Base-by-base conservation (phyloP, 1,140 invertebrate genomes). In the Lutraria rhynchaena region DNA sequence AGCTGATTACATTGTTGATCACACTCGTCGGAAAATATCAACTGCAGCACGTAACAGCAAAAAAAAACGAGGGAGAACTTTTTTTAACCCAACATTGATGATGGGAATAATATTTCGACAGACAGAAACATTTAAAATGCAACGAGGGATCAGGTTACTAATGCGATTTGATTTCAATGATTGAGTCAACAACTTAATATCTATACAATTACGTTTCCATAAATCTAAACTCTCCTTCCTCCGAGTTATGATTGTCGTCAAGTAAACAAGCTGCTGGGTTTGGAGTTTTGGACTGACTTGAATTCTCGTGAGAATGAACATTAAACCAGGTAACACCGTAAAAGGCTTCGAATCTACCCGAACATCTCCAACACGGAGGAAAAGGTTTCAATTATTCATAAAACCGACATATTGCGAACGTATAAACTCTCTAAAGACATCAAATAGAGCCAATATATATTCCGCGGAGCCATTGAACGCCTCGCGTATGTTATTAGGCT, bases 371-470 rank as follows among this genome's bases (percentile, higher is more conserved):
- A 53, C 35, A 37, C 51, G 41, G 33, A 57, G 29, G 53, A 58
- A 46, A 70, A 58, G 9, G 15, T 51, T 70, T 80, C 76, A 80
- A 80, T 80, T 80, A 80, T 80, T 80, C 76, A 80, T 80, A 35
- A 29, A 33, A 24, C 63, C 49, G 76, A 27, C 76, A 80, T 80
- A 80, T 80, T 80, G 76, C 53, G 76, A 70, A 60, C 76, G 76
- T 24, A n/a, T 53, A 58, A 69, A 70, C 17, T 80, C 76, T 70
- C 76, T n/a, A 35, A 57, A 80, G 76, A 60, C 76, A 57, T 58
- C 61, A 69, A 80, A 67, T 70, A 55, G 55, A 70, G 76, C 63
- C 53, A 69, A 80, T 69, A 60, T 70, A 44, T 65, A 58, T 67
- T 49, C 55, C 60, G 53, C 65, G 76, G n/a, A 80, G 70, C 35